Percentiles rank a stretch among this genome's conserved stretches.
These are phyloP conservation scores for Coremacera marginata DNA, from an alignment of 2,888 invertebrate species.

Conservation along the genomic window DNA sequence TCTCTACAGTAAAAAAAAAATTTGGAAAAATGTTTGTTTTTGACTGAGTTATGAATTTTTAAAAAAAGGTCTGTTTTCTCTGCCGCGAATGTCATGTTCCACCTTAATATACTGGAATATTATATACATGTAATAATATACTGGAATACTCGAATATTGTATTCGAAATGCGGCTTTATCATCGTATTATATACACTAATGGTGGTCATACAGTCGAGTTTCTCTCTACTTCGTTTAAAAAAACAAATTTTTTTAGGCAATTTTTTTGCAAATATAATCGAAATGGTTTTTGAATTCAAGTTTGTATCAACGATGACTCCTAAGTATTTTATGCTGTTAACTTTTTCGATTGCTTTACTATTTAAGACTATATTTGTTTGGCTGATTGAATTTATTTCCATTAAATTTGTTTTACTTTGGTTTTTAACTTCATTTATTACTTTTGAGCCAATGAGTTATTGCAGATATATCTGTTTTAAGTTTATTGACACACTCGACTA, in stretches of 20 bases:
- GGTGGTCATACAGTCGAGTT: background rate
- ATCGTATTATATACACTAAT: background rate
- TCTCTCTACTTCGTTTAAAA: background rate
- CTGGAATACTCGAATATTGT: too few species aligned
- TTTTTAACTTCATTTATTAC: background rate
- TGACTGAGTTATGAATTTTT: too few species aligned
- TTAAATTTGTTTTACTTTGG: constrained; percentile 20
- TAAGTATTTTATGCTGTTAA: background rate
- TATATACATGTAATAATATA: background rate
- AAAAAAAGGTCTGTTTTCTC: too few species aligned
- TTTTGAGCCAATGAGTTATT: constrained; percentile 12
- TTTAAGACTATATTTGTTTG: background rate
- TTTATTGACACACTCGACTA: constrained; percentile 5
- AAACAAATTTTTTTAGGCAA: background rate
- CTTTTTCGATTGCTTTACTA: background rate
- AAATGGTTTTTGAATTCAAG: background rate
- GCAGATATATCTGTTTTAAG: constrained; percentile 1
- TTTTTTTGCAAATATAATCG: background rate
- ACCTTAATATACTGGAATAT: background rate
- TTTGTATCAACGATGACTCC: background rate
- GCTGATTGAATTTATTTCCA: constrained; percentile 10
- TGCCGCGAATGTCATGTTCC: background rate
- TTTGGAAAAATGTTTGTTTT: too few species aligned
- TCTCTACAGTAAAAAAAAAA: too few species aligned
- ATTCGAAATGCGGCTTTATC: background rate